Base-by-base conservation (phyloP, 92 coral and sea anemone genomes). In the Phenganax stokvisi region DNA sequence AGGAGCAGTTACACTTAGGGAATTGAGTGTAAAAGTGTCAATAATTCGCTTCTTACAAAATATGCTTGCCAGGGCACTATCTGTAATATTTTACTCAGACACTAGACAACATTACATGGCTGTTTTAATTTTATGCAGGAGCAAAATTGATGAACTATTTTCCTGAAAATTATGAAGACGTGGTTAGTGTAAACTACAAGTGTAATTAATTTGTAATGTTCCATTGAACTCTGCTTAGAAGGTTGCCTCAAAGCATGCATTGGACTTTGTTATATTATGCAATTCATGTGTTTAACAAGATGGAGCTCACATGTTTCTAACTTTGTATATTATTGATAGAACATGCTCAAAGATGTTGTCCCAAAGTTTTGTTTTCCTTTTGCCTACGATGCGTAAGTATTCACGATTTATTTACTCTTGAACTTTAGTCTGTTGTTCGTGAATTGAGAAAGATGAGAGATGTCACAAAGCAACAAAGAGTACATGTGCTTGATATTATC, bases 321-420 rank as follows among this genome's bases (percentile, higher is more conserved):
- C 12, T 64, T 63, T 47, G 10, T 61, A 51, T 53, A 25, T 67
- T 63, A 79, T 68, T 10, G 13, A 37, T 44, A 93, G 97, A 90
- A 89, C 63, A 96, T 96, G 62, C 83, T 93, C 37, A 89, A 91
- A 79, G 89, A 89, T 63, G 61, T 65, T 56, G 89, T 93, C 57
- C 90, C 97, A 69, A 84, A 89, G 73, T 93, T 93, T 75, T 91
- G 97, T 76, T 93, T 80, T 72, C 97, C 97, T 56, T 93, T 91
- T 87, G 92, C 85, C 30, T 83, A 96, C 55, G 90, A 84, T 85
- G 77, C 97, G 97, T 93, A 86, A 91, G 97, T 93, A 56, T 11
- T 47, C 25, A 30, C 10, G 61, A 15, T 6, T 37, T 37, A 37
- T 37, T 37, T 37, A 37, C 65, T 3, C n/a, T 59, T 13, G n/a